Base-by-base conservation (phyloP, 2,113 vertebrate genomes). In the Sardina pilchardus region DNA sequence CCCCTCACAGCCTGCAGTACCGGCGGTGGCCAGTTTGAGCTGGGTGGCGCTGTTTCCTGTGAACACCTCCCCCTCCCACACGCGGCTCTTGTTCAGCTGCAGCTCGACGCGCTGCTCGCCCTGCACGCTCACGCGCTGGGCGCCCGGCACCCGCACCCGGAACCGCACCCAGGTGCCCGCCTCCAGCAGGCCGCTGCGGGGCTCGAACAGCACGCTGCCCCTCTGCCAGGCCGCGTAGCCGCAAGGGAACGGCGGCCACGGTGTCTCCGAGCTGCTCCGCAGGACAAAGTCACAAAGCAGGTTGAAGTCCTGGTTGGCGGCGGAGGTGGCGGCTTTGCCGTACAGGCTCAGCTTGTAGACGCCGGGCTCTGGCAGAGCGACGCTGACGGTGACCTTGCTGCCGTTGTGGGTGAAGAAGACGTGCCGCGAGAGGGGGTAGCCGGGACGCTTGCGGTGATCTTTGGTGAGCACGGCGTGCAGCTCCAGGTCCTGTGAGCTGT, bases 21-120 rank as follows among this genome's bases (percentile, higher is more conserved):
- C 26, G 3, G 30, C 12, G 30, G 89, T 90, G 0, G 87, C 93
- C 56, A 94, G 85, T 34, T 91, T 90, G 39, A 93, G 45, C 17
- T 83, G 26, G 0, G 59, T 86, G 67, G 87, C 90, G 0, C 2
- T 24, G 1, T 83, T 30, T 6, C 93, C 91, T 0, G 90, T 92
- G 83, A 91, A 67, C 21, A 86, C 90, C 0, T 90, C 91, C 1
- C 92, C 92, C 82, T 95, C 92, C 93, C 94, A 94, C 5, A 94
- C 78, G 0, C 9, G 26, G 6, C 85, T 88, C 0, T 45, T 85
- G 12, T 42, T 90, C 3, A 86, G 86, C 81, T 87, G 83, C 56
- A 95, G 88, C 24, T 82, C 84, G 0, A 48, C 89, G 85, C 83
- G 89, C 0, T 89, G 12, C 9, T 90, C 89, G 0, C 93, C 92